Conservation (phyloP, 2,113 vertebrate species). For the Pomatostomus ruficeps region DNA sequence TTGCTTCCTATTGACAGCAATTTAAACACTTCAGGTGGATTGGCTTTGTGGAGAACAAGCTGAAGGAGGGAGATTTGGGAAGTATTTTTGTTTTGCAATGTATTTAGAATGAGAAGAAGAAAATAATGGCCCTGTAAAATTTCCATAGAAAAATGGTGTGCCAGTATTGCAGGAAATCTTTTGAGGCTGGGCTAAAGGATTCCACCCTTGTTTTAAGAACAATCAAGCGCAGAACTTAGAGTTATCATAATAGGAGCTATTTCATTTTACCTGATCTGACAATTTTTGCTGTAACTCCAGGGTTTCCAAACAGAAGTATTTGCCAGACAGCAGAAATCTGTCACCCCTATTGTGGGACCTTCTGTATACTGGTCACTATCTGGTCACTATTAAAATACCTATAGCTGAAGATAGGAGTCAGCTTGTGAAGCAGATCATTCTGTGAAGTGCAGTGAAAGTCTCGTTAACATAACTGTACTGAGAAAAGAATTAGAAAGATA, state of each 20-base stretch:
- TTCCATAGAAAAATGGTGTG: not conserved
- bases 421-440: not conserved
- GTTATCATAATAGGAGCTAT: not conserved
- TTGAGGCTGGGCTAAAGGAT: not conserved
- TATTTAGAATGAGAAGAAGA: not conserved
- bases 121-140: not conserved
- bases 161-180: not conserved
- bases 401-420: not conserved
- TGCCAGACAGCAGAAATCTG: not conserved
- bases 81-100: not conserved
- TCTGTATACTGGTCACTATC: not conserved
- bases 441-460: not conserved
- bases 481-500: not conserved
- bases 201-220: not conserved
- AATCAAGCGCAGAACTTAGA: not conserved
- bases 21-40: constrained; percentile 12
- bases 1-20: not conserved
- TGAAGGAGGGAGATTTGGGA: not conserved
- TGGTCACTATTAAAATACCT: not conserved
- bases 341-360: not conserved
- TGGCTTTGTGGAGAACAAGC: not conserved
- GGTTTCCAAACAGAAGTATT: not conserved
- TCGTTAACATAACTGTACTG: not conserved
- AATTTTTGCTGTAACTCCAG: not conserved
- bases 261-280: not conserved